Base-by-base conservation (phyloP, 2,797 vertebrate genomes). In the Schizothorax lantsangensis region DNA sequence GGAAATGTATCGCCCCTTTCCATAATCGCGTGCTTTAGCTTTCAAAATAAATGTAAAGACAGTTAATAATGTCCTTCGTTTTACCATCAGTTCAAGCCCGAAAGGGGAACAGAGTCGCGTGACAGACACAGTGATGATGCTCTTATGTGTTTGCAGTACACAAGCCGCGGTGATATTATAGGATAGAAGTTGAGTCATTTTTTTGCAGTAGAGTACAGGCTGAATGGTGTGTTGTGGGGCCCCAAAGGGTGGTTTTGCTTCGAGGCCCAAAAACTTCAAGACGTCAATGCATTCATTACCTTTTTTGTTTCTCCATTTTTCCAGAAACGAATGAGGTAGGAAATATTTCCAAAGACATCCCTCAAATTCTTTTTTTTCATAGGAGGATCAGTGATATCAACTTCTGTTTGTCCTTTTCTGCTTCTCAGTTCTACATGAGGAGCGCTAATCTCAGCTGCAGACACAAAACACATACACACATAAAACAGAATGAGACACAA, bases 381-480 rank as follows among this genome's bases (percentile, higher is more conserved):
- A 1, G 26, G 78, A 33, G 89, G 89, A 40, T 86, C 86, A 10
- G 81, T 88, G 49, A 90, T 89, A 4, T 84, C 84, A n/a, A 89
- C 74, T 83, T 90, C 89, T 9, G 81, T 86, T 71, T 73, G 68
- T 23, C 84, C 86, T 30, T 73, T 83, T 79, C 57, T 89, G 79
- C 84, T 88, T 12, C 30, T 71, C 43, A 90, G 54, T 43, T 26
- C 62, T 26, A 90, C 88, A 69, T 23, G 33, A 45, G 88, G 89
- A 47, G 81, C 47, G 15, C 88, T 71, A 5, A 90, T 86, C 17
- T 62, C 2, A 66, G 88, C 89, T 90, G 78, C 5, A 66, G 3
- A 74, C 19, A 82, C 17, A 82, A 15, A 59, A 71, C 49, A 74
- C 38, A 49, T 49, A 71, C 38, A 80, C 26, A 49, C 19, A 21